phyloP scores from a whole-genome alignment of 1,140 invertebrate species.

The Drosophila kikkawai region DNA sequence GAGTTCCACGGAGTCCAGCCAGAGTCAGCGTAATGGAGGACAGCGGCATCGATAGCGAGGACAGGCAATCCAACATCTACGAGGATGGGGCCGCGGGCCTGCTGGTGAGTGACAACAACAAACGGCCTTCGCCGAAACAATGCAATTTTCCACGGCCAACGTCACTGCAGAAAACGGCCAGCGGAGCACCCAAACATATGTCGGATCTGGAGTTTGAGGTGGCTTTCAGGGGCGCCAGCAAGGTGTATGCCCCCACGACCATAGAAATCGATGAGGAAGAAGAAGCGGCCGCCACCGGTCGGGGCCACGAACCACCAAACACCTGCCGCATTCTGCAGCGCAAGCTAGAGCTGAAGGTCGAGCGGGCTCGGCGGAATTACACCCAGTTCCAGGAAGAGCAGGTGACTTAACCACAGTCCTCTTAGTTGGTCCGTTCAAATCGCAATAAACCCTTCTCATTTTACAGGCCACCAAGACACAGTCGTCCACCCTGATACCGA shows the following conservation, averaged over 20 bases:
- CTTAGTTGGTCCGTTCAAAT: background rate
- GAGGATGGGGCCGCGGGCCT: conserved; percentile 73
- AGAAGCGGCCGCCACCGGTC: conserved; percentile 23
- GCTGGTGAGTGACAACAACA: conserved; percentile 56
- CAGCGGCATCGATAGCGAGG: conserved; percentile 83
- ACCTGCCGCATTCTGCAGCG: conserved; percentile 84
- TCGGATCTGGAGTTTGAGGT: conserved; percentile 80
- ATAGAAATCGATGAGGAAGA: conserved; percentile 79
- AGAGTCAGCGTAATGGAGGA: conserved; percentile 65
- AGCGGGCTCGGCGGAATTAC: conserved; percentile 82
- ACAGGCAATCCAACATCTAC: conserved; percentile 74
- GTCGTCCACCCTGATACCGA: conserved; percentile 79
- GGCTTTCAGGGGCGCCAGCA: conserved; percentile 73
- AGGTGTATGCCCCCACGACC: conserved; percentile 74
- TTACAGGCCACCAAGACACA: conserved; percentile 77
- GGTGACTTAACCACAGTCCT: conserved; percentile 19
- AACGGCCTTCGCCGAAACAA: conserved; percentile 15
- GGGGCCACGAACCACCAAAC: conserved; percentile 75
- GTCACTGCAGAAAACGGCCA: conserved; percentile 68
- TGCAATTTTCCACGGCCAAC: conserved; percentile 40
- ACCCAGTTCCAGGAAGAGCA: conserved; percentile 80
- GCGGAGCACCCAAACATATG: conserved; percentile 78
- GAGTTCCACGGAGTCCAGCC: conserved; percentile 4
- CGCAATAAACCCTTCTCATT: background rate
- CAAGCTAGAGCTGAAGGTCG: conserved; percentile 84